phyloP scores from a whole-genome alignment of 2,797 vertebrate species.

The Girardinus metallicus region DNA sequence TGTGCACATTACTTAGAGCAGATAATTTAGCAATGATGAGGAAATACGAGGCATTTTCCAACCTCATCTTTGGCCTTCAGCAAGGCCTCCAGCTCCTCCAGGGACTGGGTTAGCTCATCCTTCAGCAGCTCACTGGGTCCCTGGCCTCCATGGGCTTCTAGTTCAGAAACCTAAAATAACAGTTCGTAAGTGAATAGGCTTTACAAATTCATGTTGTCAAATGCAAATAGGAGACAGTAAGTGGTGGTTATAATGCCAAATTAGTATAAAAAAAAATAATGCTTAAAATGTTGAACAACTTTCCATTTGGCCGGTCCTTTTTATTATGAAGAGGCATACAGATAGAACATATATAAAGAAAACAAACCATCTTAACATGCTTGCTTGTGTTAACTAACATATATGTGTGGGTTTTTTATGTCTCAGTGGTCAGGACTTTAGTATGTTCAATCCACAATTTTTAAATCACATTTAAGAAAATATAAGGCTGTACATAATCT shows the following conservation, averaged over 20 bases:
- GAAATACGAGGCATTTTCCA: not conserved
- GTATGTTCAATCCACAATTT: not conserved
- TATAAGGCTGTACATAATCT: not conserved
- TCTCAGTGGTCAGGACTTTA: not conserved
- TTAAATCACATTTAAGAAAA: not conserved
- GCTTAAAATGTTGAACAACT: not conserved
- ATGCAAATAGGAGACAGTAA: not conserved
- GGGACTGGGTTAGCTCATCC: slow-evolving; percentile 85
- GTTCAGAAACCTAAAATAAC: slow-evolving; percentile 85
- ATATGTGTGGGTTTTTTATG: not conserved
- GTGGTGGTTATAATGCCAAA: not conserved
- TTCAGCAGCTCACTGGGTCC: slow-evolving; percentile 82
- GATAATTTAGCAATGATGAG: not conserved
- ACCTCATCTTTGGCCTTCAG: slow-evolving; percentile 96
- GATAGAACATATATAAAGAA: not conserved
- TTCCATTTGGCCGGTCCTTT: not conserved
- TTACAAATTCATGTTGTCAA: not conserved
- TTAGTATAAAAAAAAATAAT: not conserved
- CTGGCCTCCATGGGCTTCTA: slow-evolving; percentile 87
- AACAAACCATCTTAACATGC: not conserved
- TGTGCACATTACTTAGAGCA: not conserved
- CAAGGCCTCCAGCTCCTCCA: slow-evolving; percentile 91
- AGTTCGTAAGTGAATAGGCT: not conserved
- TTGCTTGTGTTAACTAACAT: not conserved
- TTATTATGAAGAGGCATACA: not conserved